Evolutionary conservation across 64 coral and sea anemone genomes (phyloP), one percentile per base, ranked within the genome.

Genomic region (Pocillopora verrucosa): DNA sequence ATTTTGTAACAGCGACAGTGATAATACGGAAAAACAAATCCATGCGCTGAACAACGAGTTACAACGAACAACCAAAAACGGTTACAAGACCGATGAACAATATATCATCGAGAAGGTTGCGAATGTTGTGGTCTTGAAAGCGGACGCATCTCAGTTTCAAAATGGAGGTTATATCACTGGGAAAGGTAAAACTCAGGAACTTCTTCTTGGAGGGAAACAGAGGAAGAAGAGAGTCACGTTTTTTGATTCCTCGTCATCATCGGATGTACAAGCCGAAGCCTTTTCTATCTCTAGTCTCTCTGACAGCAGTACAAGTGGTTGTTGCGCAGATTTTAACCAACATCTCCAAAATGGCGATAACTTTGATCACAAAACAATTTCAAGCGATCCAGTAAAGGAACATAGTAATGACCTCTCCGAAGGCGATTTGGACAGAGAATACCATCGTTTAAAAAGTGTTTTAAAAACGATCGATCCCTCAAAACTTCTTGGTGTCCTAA

Each of bases 381-480:
- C 56, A n/a, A 37, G 16, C 0, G n/a, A 15, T 26, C 64, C 38
- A 16, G 37, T 57, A 57, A 10, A 85, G 9, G 61, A 36, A 60
- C 62, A 81, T 25, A 88, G 72, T 59, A 83, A 58, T 62, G 38
- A 80, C 61, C 59, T 67, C 58, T 60, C 64, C 19, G 87, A 93
- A 41, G 88, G 83, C 9, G 92, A 93, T 45, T 72, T 91, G 36
- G 61, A 76, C 64, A 74, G 88, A 20, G 95, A 97, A 80, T 78
- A 90, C 34, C 77, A 76, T 81, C 77, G 95, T 37, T 60, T 97
- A 25, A 88, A 87, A 79, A 75, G 30, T 22, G 87, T 97, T 75
- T 89, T 97, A 1, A 90, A 87, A 58, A 86, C 85, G 25, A 97
- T 94, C 16, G 95, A 97, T 79, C 95, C 95, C 16, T 80, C 88